These are phyloP conservation scores for Mus spretus DNA, from an alignment of 2,797 vertebrate species.

Conservation along the genomic window DNA sequence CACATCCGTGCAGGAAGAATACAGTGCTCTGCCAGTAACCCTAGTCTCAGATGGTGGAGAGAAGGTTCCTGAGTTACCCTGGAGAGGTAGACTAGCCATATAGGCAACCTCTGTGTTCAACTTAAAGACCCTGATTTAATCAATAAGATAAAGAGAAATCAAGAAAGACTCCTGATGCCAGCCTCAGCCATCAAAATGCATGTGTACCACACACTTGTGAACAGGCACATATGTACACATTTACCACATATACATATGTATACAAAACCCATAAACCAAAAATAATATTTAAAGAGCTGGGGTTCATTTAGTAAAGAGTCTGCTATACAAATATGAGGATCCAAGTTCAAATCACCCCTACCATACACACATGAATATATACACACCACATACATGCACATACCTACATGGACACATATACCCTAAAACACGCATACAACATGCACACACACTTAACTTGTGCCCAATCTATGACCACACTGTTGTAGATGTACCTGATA, in stretches of 20 bases:
- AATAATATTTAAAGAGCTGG: neutral
- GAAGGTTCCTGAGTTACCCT: neutral
- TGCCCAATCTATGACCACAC: neutral
- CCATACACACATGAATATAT: neutral
- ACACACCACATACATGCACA: neutral
- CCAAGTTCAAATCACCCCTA: neutral
- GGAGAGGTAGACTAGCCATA: neutral
- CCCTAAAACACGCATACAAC: neutral
- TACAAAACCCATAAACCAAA: neutral
- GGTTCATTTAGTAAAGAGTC: neutral
- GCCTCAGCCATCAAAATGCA: neutral
- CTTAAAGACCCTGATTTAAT: neutral
- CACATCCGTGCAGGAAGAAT: neutral
- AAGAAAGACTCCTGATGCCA: neutral
- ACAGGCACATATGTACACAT: neutral
- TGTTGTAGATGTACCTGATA: neutral
- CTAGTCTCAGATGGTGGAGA: neutral
- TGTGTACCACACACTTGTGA: neutral
- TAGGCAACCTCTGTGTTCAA: neutral
- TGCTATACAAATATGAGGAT: neutral
- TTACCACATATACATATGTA: no score
- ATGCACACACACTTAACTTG: neutral
- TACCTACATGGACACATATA: neutral
- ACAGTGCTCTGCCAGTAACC: no score
- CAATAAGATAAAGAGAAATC: neutral